Evolutionary conservation across 2,797 vertebrate genomes (phyloP).

Genomic region (Sebastes kiyomatsui): DNA sequence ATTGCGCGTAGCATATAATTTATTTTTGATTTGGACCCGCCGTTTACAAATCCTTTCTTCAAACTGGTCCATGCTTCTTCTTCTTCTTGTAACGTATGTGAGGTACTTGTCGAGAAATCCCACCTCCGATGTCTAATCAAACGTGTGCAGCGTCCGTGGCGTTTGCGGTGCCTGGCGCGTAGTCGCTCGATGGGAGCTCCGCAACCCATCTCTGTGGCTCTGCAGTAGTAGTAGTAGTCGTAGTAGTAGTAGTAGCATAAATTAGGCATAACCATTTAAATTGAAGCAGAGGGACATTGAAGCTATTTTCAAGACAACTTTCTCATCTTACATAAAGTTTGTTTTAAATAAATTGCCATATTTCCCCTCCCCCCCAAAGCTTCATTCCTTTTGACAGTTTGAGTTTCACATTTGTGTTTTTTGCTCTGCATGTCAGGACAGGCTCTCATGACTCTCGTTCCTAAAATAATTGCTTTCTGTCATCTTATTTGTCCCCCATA

Average conservation of each 20-base stretch:
- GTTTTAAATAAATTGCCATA: background rate
- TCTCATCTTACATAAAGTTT: background rate
- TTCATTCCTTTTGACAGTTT: background rate
- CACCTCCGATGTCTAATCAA: too few relatives aligned
- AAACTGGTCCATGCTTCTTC: background rate
- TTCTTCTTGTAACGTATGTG: background rate
- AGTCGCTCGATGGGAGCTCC: too few relatives aligned
- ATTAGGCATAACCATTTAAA: background rate
- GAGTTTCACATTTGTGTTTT: background rate
- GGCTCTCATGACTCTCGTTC: background rate
- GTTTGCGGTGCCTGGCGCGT: too few relatives aligned
- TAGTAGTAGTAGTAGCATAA: too few relatives aligned
- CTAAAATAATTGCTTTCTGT: conserved; percentile 15
- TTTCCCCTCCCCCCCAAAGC: background rate
- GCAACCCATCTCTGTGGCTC: too few relatives aligned
- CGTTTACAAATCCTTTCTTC: accelerated
- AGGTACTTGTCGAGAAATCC: background rate
- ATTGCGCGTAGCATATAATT: background rate
- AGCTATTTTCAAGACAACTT: background rate
- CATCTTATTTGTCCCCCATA: background rate
- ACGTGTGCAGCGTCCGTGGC: too few relatives aligned
- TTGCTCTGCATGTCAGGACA: background rate
- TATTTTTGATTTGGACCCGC: accelerated
- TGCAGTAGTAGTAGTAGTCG: too few relatives aligned
- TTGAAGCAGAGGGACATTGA: background rate